Percentiles rank a stretch among this genome's conserved stretches.
Evolutionary conservation across 2,888 invertebrate species (phyloP).

Genomic region (Creontiades dilutus): DNA sequence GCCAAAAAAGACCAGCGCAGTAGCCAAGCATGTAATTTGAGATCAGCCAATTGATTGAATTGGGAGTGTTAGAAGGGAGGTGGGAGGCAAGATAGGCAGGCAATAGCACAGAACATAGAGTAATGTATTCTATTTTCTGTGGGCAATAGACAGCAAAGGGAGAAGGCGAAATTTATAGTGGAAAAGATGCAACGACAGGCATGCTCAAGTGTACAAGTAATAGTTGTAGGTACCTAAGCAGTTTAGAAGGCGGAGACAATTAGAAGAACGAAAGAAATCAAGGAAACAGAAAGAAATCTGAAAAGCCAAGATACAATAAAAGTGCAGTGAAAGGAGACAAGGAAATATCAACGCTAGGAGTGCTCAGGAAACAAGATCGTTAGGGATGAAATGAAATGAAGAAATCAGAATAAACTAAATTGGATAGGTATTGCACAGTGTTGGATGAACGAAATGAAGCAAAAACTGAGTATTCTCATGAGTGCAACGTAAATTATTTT

Average conservation of each 20-base stretch:
- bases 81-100: not conserved
- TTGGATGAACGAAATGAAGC: too few relatives aligned
- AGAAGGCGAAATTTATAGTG: not conserved
- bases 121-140: too few relatives aligned
- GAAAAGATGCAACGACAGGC: not conserved
- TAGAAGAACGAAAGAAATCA: conserved; percentile 32
- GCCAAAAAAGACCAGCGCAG: conserved; percentile 75
- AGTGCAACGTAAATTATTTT: too few relatives aligned
- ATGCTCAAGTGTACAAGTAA: conserved; percentile 11
- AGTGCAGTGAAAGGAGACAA: conserved; percentile 59
- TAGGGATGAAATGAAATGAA: not conserved
- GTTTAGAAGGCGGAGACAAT: not conserved
- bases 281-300: conserved; percentile 33
- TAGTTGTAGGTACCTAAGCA: conserved; percentile 17
- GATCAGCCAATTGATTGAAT: conserved; percentile 75
- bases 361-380: too few relatives aligned
- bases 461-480: too few relatives aligned
- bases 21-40: conserved; percentile 74
- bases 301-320: conserved; percentile 37
- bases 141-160: not conserved
- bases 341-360: not conserved
- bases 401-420: not conserved
- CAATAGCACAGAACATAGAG: too few relatives aligned
- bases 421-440: too few relatives aligned
- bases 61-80: conserved; percentile 44